Conservation (phyloP, 2,888 invertebrate species). For the Tenthredo scrophulariae region DNA sequence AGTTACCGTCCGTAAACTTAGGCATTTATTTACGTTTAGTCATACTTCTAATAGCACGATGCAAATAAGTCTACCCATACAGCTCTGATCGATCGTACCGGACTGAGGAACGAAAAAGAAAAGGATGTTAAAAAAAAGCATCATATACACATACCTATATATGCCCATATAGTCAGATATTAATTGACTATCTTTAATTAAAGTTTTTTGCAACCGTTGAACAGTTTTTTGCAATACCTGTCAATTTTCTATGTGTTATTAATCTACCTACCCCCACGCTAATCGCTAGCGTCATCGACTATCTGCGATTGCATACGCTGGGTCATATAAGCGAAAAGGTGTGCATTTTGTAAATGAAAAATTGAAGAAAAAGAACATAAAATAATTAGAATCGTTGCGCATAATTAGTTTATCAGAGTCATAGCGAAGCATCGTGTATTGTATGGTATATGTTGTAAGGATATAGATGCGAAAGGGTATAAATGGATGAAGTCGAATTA, state of each 20-base stretch:
- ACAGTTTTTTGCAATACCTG: constrained; percentile 53
- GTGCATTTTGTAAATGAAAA: background rate
- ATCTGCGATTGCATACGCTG: background rate
- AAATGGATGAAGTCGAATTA: constrained; percentile 68
- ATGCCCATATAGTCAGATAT: constrained; percentile 44
- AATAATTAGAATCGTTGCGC: too few species aligned
- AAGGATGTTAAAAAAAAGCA: background rate
- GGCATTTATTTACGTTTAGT: constrained; percentile 31
- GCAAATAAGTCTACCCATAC: background rate
- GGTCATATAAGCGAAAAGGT: background rate
- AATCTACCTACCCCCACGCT: constrained; percentile 42
- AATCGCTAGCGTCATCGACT: constrained; percentile 31
- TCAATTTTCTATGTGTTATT: constrained; percentile 57
- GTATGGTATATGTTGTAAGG: background rate
- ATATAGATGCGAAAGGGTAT: constrained; percentile 62
- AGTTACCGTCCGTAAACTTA: background rate
- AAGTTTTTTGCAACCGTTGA: constrained; percentile 52
- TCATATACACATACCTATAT: too few species aligned
- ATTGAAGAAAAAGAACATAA: background rate
- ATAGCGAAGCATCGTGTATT: background rate
- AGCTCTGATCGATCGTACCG: constrained; percentile 16
- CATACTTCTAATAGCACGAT: constrained; percentile 42
- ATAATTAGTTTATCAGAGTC: background rate
- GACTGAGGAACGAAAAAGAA: background rate
- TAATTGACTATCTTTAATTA: constrained; percentile 58